Base-by-base conservation (phyloP, 1,140 invertebrate genomes). In the Habropoda laboriosa region DNA sequence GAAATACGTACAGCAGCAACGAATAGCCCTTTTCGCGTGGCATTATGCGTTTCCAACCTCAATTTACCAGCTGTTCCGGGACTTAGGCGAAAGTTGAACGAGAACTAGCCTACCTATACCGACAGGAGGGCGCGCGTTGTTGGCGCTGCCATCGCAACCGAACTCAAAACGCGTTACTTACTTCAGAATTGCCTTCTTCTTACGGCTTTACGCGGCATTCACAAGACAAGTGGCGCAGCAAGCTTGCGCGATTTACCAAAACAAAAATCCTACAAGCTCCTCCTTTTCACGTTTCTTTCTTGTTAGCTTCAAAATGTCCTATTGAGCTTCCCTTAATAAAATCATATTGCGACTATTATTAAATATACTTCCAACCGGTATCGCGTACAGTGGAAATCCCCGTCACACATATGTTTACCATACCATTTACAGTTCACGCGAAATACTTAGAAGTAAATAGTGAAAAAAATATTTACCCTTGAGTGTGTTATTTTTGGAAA, bases 131-230 rank as follows among this genome's bases (percentile, higher is more conserved):
- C 18, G 68, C 38, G 27, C 57, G 68, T 64, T 57, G 73, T 49
- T 64, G 61, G 61, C 63, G 49, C 51, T 45, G 63, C 21, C 7
- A 8, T 74, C 72, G 45, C 30, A 21, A 16, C 45, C 8, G 13
- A 61, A 73, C 42, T 40, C 38, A 42, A 76, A 76, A 55, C 51
- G n/a, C 63, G 38, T 68, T 76, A 67, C 49, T 68, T 76, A 67
- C 49, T 30, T 40, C 49, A 42, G 51, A 57, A 76, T 76, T 57
- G 49, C 55, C 55, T 13, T 32, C 40, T 45, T 24, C 38, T 76
- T 57, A 42, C 35, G n/a, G 38, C 32, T 47, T n/a, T 49, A 27
- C n/a, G 32, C 32, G n/a, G 18, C 49, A 55, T 67, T 75, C 38
- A 45, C 30, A 32, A 21, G 21, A 27, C 47, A 8, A 18, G 24